Evolutionary conservation across 2,888 invertebrate species (phyloP).

Genomic region (Frankliniella fusca): DNA sequence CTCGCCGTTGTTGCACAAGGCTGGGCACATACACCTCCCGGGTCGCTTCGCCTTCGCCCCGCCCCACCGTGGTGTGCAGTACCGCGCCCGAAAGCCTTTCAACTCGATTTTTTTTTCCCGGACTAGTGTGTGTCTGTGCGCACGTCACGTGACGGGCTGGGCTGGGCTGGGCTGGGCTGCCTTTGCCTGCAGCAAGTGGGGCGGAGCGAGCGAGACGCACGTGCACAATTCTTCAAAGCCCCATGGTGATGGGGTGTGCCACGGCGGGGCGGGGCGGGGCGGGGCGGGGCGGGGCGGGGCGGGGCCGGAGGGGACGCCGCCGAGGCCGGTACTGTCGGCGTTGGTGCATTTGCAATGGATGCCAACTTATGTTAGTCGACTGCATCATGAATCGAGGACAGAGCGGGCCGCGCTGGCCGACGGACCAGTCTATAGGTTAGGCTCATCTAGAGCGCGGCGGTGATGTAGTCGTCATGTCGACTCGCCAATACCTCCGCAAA

Average conservation of each 20-base stretch:
- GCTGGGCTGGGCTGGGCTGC: too few species aligned
- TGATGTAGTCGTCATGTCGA: too few species aligned
- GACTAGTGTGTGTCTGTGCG: too few species aligned
- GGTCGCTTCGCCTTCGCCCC: not conserved
- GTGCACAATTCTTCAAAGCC: not conserved
- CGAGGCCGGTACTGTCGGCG: not conserved
- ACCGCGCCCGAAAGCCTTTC: too few species aligned
- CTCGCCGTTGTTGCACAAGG: too few species aligned
- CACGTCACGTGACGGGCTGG: too few species aligned
- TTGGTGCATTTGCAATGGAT: slow-evolving; percentile 22
- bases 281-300: not conserved
- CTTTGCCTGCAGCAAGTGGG: not conserved
- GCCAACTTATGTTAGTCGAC: slow-evolving; percentile 9
- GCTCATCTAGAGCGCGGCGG: too few species aligned
- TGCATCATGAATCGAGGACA: slow-evolving; percentile 24
- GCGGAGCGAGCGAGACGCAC: not conserved
- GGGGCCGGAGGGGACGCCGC: not conserved
- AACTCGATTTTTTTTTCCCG: too few species aligned
- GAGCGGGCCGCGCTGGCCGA: not conserved
- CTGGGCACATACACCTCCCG: too few species aligned
- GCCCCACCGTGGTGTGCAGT: not conserved
- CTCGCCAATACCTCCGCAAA: too few species aligned
- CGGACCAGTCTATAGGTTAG: too few species aligned
- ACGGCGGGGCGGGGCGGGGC: not conserved
- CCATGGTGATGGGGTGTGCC: not conserved